These are phyloP conservation scores for Germaria angustata DNA, from an alignment of 2,888 invertebrate genomes.

Conservation along the genomic window DNA sequence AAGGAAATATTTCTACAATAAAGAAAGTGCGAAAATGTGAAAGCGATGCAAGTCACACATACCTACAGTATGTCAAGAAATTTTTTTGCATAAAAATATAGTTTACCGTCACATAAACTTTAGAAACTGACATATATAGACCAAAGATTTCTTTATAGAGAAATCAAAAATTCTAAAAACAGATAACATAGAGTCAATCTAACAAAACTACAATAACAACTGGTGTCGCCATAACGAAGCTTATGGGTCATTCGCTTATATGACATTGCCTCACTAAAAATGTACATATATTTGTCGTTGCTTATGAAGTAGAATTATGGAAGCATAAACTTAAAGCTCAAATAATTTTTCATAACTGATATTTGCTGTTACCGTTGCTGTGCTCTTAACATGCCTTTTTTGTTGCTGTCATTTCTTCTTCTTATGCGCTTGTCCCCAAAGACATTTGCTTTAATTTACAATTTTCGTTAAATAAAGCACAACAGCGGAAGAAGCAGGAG, in stretches of 20 bases:
- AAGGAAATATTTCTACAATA: no score
- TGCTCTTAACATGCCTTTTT: background rate
- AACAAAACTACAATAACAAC: no score
- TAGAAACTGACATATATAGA: no score
- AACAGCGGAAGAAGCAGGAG: background rate
- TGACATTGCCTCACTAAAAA: background rate
- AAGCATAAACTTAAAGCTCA: slow-evolving; percentile 45
- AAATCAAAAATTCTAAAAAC: no score
- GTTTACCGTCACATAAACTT: no score
- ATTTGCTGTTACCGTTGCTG: background rate
- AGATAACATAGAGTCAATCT: no score
- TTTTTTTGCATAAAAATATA: background rate
- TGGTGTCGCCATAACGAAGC: background rate
- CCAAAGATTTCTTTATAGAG: no score
- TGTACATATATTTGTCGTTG: no score
- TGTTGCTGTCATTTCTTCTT: background rate
- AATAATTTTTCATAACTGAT: slow-evolving; percentile 39
- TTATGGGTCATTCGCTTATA: background rate
- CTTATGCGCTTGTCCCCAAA: slow-evolving; percentile 9
- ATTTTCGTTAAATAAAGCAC: background rate
- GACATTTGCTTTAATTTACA: slow-evolving; percentile 50
- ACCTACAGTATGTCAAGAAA: background rate
- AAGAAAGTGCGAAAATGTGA: no score
- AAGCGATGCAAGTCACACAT: background rate
- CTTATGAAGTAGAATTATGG: slow-evolving; percentile 29